Evolutionary conservation across 1,140 invertebrate genomes (phyloP), one percentile per base, ranked within the genome.

Genomic region (Neodiprion fabricii): DNA sequence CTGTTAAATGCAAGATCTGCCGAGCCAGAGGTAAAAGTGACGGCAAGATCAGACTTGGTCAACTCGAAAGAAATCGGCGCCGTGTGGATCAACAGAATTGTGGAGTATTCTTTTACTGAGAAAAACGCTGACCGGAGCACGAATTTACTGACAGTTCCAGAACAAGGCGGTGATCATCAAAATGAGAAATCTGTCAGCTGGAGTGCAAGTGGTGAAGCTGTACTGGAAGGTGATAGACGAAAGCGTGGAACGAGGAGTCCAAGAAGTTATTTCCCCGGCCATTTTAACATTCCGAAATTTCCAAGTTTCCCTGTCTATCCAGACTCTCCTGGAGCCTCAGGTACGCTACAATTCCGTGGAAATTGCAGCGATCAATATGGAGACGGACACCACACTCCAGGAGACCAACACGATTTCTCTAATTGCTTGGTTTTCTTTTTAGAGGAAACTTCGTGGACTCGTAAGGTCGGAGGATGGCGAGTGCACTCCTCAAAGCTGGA

Each of bases 401-500:
- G 2, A 40, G 28, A 40, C 1, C 28, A 40, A 5, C 28, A 40
- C 28, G 28, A 40, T 40, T 40, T 40, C 28, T 40, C 28, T 40
- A 40, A 40, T 40, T 40, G 5, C 28, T 40, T 40, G 28, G n/a
- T 61, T 61, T 8, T 61, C 1, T 40, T 17, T 9, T 61, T 9
- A 61, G 53, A 61, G 53, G 53, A 61, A 8, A 17, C 53, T 14
- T 17, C 8, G 11, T 61, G 53, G 53, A 61, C 8, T 17, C 53
- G 53, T 61, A 12, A 61, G 11, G 53, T 61, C 3, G 53, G 53
- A 61, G 53, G 53, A 61, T 61, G 53, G 53, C 53, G 53, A 61
- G 53, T 61, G 28, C 53, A 74, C n/a, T 70, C 53, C 11, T 28
- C 70, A 49, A 76, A 67, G 40, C 23, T 74, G 67, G 73, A 72